A percentile compares a stretch with the other conserved stretches of the same genome.
These are phyloP conservation scores for Acleris emargana DNA, from an alignment of 2,888 invertebrate species.

Conservation along the genomic window DNA sequence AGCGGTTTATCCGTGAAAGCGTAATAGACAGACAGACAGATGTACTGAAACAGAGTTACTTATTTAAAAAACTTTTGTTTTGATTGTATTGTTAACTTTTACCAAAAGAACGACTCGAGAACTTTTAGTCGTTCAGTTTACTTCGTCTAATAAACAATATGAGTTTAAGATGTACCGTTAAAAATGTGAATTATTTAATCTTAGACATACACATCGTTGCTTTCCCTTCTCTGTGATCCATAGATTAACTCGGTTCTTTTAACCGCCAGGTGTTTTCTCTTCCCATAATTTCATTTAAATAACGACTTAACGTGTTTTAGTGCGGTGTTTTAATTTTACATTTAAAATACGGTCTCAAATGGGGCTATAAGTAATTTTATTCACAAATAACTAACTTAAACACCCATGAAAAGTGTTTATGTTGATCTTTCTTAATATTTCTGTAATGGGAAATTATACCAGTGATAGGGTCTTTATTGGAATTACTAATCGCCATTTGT, in stretches of 20 bases:
- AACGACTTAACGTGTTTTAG: not conserved
- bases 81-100: too few species aligned
- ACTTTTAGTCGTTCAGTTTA: too few species aligned
- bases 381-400: too few species aligned
- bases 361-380: too few species aligned
- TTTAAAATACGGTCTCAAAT: not conserved
- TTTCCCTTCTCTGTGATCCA: constrained; percentile 11
- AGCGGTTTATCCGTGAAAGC: too few species aligned
- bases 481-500: too few species aligned
- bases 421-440: not conserved
- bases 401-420: not conserved
- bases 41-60: too few species aligned
- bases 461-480: too few species aligned
- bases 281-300: constrained; percentile 25
- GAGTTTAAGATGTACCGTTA: not conserved
- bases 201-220: not conserved
- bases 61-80: too few species aligned
- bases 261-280: constrained; percentile 26
- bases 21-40: too few species aligned
- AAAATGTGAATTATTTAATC: not conserved
- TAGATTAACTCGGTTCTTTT: constrained; percentile 9
- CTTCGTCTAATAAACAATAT: too few species aligned
- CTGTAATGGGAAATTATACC: not conserved
- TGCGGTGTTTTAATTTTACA: not conserved
- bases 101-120: too few species aligned